Evolutionary conservation across 2,888 invertebrate genomes (phyloP), one percentile per base, ranked within the genome.

Genomic region (Aphidius colemani): DNA sequence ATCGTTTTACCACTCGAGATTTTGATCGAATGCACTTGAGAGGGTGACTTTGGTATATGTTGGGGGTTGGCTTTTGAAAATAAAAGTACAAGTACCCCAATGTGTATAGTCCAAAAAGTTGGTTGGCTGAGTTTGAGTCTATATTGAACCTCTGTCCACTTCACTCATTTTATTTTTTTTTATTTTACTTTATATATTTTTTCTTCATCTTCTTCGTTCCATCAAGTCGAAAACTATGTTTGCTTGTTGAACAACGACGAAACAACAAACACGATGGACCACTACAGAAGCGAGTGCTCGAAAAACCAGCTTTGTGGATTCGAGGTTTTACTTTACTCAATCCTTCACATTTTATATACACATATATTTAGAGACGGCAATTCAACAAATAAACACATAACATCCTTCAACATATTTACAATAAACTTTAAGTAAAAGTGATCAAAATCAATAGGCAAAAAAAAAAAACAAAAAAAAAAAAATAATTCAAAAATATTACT

Each of bases 201-300:
- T 59, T 66, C 51, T 67, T 56, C 59, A 64, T 49, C 49, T 39
- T 41, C 11, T 45, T 39, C 39, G 39, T 30, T 30, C 30, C 30
- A 30, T 9, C 55, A 53, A 56, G 55, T 57, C 73, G 70, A 73
- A 72, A 75, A 75, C 74, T 76, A 75, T 77, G 75, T 78, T 76
- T 78, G 73, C 73, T 70, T 74, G 70, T 71, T 73, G 77, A 76
- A 77, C 74, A 73, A 74, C 73, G 73, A 61, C 63, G 73, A 74
- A 30, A 77, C 75, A 78, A 78, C 78, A 77, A 78, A 78, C 75
- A 76, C n/a, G n/a, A 57, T 57, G 57, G 18, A 46, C 57, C 57
- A 57, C 57, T 45, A 57, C 45, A 57, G 39, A 57, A 46, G 39
- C 46, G 39, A 30, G 30, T 30, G 30, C 30, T 30, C 5, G 4